Evolutionary conservation across 1,140 invertebrate genomes (phyloP), one percentile per base, ranked within the genome.

Genomic region (Drosophila kepulauana): DNA sequence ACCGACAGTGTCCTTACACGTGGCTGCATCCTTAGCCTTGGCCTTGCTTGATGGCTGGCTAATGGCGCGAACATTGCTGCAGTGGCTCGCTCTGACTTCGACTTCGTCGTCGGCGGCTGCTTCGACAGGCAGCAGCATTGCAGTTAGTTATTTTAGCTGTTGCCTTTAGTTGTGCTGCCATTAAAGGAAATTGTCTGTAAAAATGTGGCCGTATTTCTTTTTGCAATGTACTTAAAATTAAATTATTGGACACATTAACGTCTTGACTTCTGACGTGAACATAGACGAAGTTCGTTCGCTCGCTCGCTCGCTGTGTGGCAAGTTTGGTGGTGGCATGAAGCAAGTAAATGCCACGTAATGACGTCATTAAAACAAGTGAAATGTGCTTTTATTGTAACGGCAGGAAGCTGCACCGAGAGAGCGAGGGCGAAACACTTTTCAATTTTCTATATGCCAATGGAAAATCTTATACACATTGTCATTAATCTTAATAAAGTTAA

Each of bases 151-250:
- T 63, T 67, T 46, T 15, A 52, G 46, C 33, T 57, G 61, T 64
- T 70, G 71, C 52, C 62, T 69, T 75, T 71, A 67, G 71, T 76
- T 71, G 63, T 65, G 63, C 59, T 68, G 66, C 85, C 85, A 81
- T 89, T 89, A 89, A 89, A 81, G 85, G 85, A 89, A 89, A 89
- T 89, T 89, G 85, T 89, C 85, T 89, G 85, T 89, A 81, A 89
- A 89, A 89, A 89, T 89, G 85, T 89, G 75, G 85, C 85, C 78
- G 85, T 89, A 89, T 89, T 89, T 89, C 85, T 89, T 89, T 89
- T 89, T 89, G 85, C 85, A 89, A 89, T 85, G 86, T 89, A 89
- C 85, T 89, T 89, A 89, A 89, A 89, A 89, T 89, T 89, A 89
- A 89, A 89, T 89, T 89, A 89, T 89, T 89, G 85, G 85, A 89